A percentile compares a stretch with the other conserved stretches of the same genome.
Evolutionary conservation across 2,888 invertebrate species (phyloP).

Genomic region (Tethea ocularis): DNA sequence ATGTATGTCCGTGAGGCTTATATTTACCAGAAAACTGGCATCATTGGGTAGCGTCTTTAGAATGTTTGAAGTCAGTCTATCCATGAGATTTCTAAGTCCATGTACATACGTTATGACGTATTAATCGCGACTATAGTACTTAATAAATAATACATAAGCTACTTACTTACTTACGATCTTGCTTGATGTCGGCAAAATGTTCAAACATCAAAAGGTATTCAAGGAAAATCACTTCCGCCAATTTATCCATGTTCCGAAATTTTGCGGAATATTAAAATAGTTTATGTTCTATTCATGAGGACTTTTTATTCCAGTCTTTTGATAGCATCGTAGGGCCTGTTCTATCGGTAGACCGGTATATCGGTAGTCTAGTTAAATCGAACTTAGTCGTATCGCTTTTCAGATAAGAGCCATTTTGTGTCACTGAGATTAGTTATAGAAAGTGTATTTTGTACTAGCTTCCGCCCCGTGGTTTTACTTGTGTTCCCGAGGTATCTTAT

Average conservation of each 20-base stretch:
- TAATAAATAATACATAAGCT: background rate
- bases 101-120: no score
- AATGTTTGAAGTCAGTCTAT: no score
- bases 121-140: no score
- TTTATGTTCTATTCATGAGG: conserved; percentile 9
- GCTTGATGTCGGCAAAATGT: background rate
- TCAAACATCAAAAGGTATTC: conserved; percentile 5
- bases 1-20: no score
- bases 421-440: no score
- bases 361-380: background rate
- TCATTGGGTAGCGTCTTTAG: no score
- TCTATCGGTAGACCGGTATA: background rate
- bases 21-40: no score
- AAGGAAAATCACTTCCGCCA: background rate
- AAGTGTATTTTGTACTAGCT: no score
- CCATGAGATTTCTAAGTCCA: no score
- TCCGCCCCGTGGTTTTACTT: no score
- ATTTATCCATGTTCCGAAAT: background rate
- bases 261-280: background rate
- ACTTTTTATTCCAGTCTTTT: background rate
- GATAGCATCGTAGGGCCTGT: background rate
- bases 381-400: background rate
- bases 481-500: no score
- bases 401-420: no score
- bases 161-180: background rate